Conservation (phyloP, 2,888 invertebrate species). For the Nemapogon koenigi region DNA sequence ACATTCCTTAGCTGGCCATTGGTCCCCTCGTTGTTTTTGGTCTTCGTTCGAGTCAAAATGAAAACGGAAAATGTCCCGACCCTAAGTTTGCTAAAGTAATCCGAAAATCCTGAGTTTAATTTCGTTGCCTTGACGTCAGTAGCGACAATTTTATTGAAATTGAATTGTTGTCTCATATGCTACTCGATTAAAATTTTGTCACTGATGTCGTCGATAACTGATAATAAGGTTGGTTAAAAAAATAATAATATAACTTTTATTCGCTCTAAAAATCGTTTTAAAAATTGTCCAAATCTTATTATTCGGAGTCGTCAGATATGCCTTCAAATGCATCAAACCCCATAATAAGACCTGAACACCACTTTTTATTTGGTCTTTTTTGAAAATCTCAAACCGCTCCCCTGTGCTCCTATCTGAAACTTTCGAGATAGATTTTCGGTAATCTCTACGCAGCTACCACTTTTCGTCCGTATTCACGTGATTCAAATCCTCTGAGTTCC, state of each 20-base stretch:
- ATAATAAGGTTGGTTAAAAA: too few species aligned
- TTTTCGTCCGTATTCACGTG: background rate
- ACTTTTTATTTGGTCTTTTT: conserved; percentile 1
- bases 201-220: too few species aligned
- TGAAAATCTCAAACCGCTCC: background rate
- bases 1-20: too few species aligned
- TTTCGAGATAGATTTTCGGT: conserved; percentile 2
- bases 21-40: too few species aligned
- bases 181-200: too few species aligned
- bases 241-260: background rate
- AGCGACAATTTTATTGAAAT: too few species aligned
- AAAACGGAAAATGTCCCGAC: too few species aligned
- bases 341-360: background rate
- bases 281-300: background rate
- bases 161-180: too few species aligned
- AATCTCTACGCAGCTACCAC: conserved; percentile 1
- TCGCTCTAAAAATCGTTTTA: background rate
- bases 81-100: too few species aligned
- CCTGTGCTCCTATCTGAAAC: conserved; percentile 2
- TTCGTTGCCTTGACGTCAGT: too few species aligned
- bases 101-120: too few species aligned
- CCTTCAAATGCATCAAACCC: background rate
- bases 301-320: background rate
- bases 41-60: too few species aligned
- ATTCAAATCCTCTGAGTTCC: background rate